phyloP scores from a whole-genome alignment of 2,113 vertebrate species.

The Typhlomys cinereus region DNA sequence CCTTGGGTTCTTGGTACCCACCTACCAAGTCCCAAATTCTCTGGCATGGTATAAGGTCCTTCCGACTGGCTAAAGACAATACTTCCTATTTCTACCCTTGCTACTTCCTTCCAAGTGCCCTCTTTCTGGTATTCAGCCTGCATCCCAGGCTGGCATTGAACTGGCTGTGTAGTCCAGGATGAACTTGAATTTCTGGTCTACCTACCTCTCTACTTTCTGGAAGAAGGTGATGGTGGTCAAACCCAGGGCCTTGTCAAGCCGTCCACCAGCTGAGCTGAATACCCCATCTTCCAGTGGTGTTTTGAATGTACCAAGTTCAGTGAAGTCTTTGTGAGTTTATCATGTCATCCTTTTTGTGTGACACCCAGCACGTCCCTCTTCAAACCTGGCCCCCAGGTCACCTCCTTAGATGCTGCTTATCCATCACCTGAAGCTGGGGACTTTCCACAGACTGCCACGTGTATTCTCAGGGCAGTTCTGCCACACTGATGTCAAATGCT shows the following conservation, averaged over 20 bases:
- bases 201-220: neutral
- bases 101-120: neutral
- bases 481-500: neutral
- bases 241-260: neutral
- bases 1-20: neutral
- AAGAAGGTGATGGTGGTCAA: neutral
- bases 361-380: neutral
- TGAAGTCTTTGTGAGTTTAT: neutral
- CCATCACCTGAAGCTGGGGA: neutral
- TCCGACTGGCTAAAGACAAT: neutral
- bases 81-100: neutral
- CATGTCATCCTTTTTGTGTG: neutral
- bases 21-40: neutral
- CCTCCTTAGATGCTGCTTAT: neutral
- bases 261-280: neutral
- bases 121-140: neutral
- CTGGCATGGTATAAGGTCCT: neutral
- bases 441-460: fast-evolving
- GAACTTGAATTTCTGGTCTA: neutral
- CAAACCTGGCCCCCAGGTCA: neutral
- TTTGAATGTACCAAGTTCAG: neutral
- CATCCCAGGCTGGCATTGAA: neutral
- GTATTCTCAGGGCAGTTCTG: neutral
- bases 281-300: neutral
- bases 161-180: neutral